These are phyloP conservation scores for Pantala flavescens DNA, from an alignment of 1,140 invertebrate genomes.

Conservation along the genomic window DNA sequence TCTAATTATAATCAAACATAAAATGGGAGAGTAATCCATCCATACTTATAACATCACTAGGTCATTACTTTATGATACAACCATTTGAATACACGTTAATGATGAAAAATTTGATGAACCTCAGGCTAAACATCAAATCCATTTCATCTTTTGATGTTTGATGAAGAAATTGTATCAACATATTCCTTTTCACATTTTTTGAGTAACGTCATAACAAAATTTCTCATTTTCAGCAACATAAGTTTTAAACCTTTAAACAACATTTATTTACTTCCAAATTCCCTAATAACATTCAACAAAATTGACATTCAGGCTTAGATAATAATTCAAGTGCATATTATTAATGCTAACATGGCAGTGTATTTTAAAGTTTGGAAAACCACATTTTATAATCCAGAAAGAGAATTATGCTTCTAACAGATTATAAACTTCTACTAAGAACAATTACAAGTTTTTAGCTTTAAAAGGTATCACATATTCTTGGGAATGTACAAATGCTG, in stretches of 20 bases:
- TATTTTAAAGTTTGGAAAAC: not conserved
- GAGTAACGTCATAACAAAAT: not conserved
- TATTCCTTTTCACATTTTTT: not conserved
- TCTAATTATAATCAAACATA: not conserved
- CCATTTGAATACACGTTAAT: too few relatives aligned
- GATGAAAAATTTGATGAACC: too few relatives aligned
- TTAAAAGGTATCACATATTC: not conserved
- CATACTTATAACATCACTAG: not conserved
- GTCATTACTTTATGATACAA: too few relatives aligned
- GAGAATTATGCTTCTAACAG: not conserved
- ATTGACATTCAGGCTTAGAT: not conserved
- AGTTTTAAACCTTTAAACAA: not conserved
- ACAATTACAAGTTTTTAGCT: not conserved
- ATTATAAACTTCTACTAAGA: not conserved
- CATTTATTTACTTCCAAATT: not conserved
- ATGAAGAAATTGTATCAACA: too few relatives aligned
- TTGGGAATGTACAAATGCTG: not conserved
- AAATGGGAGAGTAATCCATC: not conserved
- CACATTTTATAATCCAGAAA: not conserved
- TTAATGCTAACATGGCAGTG: not conserved
- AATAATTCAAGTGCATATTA: not conserved
- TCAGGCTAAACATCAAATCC: too few relatives aligned
- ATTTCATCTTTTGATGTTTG: too few relatives aligned
- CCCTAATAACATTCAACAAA: not conserved
- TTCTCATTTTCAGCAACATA: not conserved